Percentiles rank a stretch among this genome's conserved stretches.
Evolutionary conservation across 1,140 invertebrate genomes (phyloP).

Genomic region (Sycophaga agraensis): DNA sequence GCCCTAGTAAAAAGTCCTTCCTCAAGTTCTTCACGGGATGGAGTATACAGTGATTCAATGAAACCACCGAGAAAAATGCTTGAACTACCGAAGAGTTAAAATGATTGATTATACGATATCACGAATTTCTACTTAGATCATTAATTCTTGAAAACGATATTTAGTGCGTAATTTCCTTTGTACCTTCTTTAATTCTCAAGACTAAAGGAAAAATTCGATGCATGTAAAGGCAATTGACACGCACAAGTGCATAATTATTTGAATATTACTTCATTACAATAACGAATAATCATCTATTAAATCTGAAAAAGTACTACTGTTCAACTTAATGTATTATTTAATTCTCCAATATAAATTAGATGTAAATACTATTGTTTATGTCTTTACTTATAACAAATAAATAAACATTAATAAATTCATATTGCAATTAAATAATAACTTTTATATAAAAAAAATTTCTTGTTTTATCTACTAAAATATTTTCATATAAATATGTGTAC

Average conservation of each 20-base stretch:
- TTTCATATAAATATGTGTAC: too few relatives aligned
- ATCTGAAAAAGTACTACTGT: too few relatives aligned
- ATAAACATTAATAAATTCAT: too few relatives aligned
- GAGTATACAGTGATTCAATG: neutral
- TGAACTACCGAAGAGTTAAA: conserved; percentile 3
- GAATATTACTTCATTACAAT: neutral
- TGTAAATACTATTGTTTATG: too few relatives aligned
- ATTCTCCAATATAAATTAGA: too few relatives aligned
- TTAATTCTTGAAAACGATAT: conserved; percentile 6
- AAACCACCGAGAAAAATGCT: conserved; percentile 4
- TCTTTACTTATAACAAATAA: too few relatives aligned
- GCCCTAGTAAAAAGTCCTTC: too few relatives aligned
- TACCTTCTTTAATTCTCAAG: neutral
- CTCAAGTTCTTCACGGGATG: too few relatives aligned
- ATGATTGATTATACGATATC: conserved; percentile 16
- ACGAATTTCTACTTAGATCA: conserved; percentile 5
- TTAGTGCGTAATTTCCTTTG: neutral
- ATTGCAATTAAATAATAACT: too few relatives aligned
- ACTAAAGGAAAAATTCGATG: neutral
- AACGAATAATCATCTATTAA: neutral
- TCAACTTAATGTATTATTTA: too few relatives aligned
- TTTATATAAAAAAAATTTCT: too few relatives aligned
- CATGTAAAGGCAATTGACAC: conserved; percentile 7
- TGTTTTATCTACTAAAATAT: too few relatives aligned
- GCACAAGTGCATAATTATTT: conserved; percentile 11